Percentiles rank a stretch among this genome's conserved stretches.
Conservation (phyloP, 2,797 vertebrate species). For the Parotocinclus haroldoi region DNA sequence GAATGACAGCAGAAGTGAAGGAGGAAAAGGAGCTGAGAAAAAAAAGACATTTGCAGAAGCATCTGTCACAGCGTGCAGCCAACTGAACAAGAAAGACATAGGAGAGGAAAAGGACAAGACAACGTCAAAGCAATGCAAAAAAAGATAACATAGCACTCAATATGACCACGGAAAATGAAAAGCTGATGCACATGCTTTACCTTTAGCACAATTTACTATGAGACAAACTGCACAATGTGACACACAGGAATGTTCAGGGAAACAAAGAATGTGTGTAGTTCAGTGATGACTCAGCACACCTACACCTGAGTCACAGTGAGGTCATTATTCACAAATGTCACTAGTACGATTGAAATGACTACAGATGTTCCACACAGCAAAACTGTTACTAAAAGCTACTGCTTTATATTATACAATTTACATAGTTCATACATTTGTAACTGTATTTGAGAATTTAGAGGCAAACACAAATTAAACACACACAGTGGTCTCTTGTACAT, state of each 20-base stretch:
- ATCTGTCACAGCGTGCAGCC: slow-evolving; percentile 20
- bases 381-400: slow-evolving; percentile 13
- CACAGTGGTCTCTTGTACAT: no score
- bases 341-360: slow-evolving; percentile 21
- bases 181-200: neutral
- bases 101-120: neutral
- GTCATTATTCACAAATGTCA: slow-evolving; percentile 26
- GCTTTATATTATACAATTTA: neutral
- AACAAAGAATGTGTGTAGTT: neutral
- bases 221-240: neutral
- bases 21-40: slow-evolving; percentile 19
- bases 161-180: neutral
- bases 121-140: neutral
- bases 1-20: neutral
- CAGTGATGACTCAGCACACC: neutral
- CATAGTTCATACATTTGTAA: no score
- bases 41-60: slow-evolving; percentile 12
- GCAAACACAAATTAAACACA: no score
- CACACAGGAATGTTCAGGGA: neutral
- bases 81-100: no score
- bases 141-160: slow-evolving; percentile 1
- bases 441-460: no score
- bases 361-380: slow-evolving; percentile 19
- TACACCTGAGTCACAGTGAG: slow-evolving; percentile 26
- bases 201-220: neutral